Conservation (phyloP, 92 coral and sea anemone genomes). For the Siderastrea radians region DNA sequence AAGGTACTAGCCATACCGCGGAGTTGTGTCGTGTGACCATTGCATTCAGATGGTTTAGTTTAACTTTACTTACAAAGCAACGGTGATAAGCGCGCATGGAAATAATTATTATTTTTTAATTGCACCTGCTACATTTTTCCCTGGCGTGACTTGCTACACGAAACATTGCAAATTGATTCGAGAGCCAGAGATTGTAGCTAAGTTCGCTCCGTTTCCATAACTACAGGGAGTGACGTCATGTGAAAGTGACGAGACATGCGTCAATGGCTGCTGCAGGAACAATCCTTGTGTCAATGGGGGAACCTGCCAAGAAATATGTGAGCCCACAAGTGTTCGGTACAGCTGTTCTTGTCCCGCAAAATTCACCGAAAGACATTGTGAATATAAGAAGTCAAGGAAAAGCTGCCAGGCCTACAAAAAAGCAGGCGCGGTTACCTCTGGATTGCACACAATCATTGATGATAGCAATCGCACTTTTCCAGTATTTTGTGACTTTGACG, state of each 20-base stretch:
- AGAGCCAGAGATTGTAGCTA: no score
- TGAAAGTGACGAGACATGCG: neutral
- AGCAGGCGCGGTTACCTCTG: neutral
- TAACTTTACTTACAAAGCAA: no score
- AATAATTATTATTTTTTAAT: no score
- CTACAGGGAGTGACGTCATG: neutral
- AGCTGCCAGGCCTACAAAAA: conserved; percentile 25
- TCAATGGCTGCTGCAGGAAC: conserved; percentile 28
- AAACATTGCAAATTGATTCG: no score
- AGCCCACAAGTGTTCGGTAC: conserved; percentile 20
- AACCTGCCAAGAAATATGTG: conserved; percentile 20
- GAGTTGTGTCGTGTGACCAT: no score
- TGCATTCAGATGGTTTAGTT: no score
- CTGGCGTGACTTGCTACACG: no score
- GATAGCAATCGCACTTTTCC: neutral
- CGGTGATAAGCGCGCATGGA: no score
- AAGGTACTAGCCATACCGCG: no score
- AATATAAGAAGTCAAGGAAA: neutral
- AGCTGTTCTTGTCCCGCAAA: conserved; percentile 11
- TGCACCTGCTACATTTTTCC: no score
- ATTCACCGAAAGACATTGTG: conserved; percentile 26
- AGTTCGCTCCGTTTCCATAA: neutral
- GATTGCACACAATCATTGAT: conserved; percentile 4
- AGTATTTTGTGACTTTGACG: conserved; percentile 21
- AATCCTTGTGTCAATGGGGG: conserved; percentile 38